These are phyloP conservation scores for Ailuropoda melanoleuca DNA, from an alignment of 2,113 vertebrate genomes.

Conservation along the genomic window DNA sequence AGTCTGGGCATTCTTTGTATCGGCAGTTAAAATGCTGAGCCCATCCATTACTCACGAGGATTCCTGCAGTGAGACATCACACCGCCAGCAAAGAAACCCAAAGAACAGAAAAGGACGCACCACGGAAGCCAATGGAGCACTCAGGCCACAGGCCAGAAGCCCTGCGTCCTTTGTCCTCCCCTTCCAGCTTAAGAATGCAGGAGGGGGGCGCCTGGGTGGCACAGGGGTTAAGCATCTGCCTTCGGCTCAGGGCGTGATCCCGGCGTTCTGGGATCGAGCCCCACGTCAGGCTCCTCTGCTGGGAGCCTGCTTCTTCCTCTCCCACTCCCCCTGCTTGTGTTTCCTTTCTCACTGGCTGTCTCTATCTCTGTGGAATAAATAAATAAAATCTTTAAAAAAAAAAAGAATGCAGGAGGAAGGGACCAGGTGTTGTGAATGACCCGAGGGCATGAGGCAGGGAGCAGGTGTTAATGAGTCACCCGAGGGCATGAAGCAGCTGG, in stretches of 20 bases:
- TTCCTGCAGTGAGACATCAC: not conserved
- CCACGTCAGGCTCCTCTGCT: no score
- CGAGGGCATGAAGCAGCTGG: fast-evolving
- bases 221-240: no score
- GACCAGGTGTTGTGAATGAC: not conserved
- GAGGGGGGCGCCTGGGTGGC: no score
- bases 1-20: not conserved
- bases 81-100: fast-evolving
- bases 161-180: no score
- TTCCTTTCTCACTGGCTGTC: no score
- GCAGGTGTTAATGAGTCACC: not conserved
- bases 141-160: not conserved
- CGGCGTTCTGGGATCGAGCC: no score
- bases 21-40: not conserved
- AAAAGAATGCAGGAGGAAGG: not conserved
- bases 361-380: no score
- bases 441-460: not conserved
- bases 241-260: no score
- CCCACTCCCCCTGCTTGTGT: no score
- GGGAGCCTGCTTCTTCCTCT: no score
- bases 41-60: not conserved
- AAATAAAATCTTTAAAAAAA: no score
- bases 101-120: no score
- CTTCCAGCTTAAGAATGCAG: fast-evolving
- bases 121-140: fast-evolving